Percentiles rank a stretch among this genome's conserved stretches.
phyloP scores from a whole-genome alignment of 2,888 invertebrate species.

The Trachelus troglodyta region DNA sequence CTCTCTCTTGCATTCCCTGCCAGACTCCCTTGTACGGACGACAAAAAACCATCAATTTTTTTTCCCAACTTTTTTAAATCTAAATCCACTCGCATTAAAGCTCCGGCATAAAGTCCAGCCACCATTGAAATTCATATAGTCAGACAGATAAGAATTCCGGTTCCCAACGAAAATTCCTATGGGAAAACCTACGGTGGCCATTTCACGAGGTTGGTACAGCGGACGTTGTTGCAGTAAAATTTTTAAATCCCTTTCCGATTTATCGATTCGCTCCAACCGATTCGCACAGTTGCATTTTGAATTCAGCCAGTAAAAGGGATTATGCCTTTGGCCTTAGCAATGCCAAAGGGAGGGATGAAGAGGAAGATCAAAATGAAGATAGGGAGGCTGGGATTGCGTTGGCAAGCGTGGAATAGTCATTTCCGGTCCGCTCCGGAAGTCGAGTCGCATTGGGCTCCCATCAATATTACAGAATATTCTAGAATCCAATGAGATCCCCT shows the following conservation, averaged over 20 bases:
- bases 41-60: background rate
- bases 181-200: background rate
- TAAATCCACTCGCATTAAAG: background rate
- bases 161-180: background rate
- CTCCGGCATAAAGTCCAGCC: background rate
- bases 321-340: background rate
- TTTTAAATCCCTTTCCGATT: background rate
- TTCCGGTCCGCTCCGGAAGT: slow-evolving; percentile 53
- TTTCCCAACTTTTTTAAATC: background rate
- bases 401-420: slow-evolving; percentile 54
- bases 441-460: slow-evolving; percentile 47
- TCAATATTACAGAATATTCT: slow-evolving; percentile 28
- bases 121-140: background rate
- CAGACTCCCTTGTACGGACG: background rate
- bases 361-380: slow-evolving; percentile 14
- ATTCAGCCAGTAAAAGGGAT: slow-evolving; percentile 6
- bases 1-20: background rate
- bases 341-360: background rate
- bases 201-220: background rate
- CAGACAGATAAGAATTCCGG: background rate
- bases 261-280: background rate
- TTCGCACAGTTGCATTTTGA: background rate
- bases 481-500: slow-evolving; percentile 28
- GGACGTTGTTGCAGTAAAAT: background rate
- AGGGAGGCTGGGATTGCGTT: slow-evolving; percentile 34